A percentile compares a stretch with the other conserved stretches of the same genome.
These are phyloP conservation scores for Apamea epomidion DNA, from an alignment of 2,888 invertebrate genomes.

Conservation along the genomic window DNA sequence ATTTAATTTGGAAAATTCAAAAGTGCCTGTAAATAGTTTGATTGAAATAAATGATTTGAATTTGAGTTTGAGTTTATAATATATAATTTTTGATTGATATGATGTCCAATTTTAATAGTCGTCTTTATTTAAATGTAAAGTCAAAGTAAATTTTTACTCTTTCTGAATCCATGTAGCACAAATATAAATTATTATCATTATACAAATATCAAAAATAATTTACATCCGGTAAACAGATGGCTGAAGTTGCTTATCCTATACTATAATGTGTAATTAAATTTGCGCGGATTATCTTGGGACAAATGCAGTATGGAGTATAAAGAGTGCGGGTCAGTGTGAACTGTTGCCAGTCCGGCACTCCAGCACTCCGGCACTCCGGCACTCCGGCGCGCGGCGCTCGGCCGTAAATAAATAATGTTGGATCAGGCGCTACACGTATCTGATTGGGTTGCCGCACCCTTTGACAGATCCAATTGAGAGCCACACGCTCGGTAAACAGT, in stretches of 20 bases:
- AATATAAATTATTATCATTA: background rate
- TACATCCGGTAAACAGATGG: background rate
- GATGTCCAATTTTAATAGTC: background rate
- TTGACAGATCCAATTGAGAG: constrained; percentile 50
- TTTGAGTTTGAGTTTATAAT: too few species aligned
- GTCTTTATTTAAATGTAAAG: background rate
- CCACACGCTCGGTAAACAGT: constrained; percentile 35
- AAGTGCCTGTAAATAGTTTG: too few species aligned
- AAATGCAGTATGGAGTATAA: constrained; percentile 25
- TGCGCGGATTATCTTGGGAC: constrained; percentile 4
- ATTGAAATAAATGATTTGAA: too few species aligned
- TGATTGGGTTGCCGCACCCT: constrained; percentile 53
- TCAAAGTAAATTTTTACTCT: background rate
- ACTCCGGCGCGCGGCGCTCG: background rate
- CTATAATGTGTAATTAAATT: constrained; percentile 13
- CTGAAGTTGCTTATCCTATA: background rate
- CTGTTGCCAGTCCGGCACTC: constrained; percentile 12
- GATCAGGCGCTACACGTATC: constrained; percentile 44
- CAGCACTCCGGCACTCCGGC: too few species aligned
- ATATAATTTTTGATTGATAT: background rate
- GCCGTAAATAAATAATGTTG: constrained; percentile 47
- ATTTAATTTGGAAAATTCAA: too few species aligned
- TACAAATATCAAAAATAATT: background rate
- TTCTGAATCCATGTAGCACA: too few species aligned
- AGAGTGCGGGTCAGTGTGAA: constrained; percentile 20